Evolutionary conservation across 2,113 vertebrate genomes (phyloP), one percentile per base, ranked within the genome.

Genomic region (Alectura lathami): DNA sequence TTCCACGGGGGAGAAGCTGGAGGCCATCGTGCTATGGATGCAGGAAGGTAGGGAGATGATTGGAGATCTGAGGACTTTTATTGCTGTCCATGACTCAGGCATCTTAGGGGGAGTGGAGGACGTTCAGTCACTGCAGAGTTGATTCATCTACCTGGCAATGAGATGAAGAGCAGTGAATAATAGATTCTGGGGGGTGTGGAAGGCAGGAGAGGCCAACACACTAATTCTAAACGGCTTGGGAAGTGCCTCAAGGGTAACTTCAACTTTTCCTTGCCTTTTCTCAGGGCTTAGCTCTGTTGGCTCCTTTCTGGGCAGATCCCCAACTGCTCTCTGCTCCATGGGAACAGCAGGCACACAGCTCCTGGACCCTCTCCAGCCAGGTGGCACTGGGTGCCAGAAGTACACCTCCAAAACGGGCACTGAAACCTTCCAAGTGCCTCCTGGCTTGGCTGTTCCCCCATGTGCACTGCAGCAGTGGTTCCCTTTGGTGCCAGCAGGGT

Each of bases 121-220:
- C 42, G 64, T 94, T 90, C 83, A 91, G 63, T 91, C n/a, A 50
- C 93, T 84, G 94, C 84, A 86, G 92, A 77, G 40, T 82, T 86
- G 90, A 34, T 92, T 89, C 29, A 83, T 75, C 56, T 27, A 72
- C 89, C 88, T 96, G 91, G 47, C 89, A 70, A 40, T 26, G 77
- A 92, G 81, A 54, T 93, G 76, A 78, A 88, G 69, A 83, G 56
- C 59, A 82, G 77, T 57, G 60, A 84, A 11, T 88, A 92, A 89
- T 67, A 91, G 48, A 68, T 69, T 91, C 87, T 86, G 84, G 76
- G 91, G 63, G 48, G 50, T 60, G 63, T 75, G 27, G 26, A 84
- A 93, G 74, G 26, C 34, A 60, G 66, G 50, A 84, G 78, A 83
- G 34, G 78, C 64, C 59, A 91, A 47, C 43, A 26, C 30, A 17